These are phyloP conservation scores for Prosapia bicincta DNA, from an alignment of 2,888 invertebrate genomes.

Conservation along the genomic window DNA sequence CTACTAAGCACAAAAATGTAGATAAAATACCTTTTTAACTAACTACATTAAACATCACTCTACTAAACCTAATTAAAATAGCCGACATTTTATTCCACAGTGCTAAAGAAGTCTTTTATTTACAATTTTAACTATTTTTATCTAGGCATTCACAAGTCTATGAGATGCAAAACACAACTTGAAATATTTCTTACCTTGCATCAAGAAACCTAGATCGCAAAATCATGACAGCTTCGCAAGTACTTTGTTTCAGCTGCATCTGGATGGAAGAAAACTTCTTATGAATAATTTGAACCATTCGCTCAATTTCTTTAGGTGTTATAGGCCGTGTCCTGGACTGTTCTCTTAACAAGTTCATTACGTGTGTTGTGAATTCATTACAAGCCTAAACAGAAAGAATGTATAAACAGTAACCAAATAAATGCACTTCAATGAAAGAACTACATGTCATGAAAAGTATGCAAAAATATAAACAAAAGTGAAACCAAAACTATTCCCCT, in stretches of 20 bases:
- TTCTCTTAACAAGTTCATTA: slow-evolving; percentile 94
- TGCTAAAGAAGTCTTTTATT: too few relatives aligned
- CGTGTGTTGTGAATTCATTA: slow-evolving; percentile 99
- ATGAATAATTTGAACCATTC: slow-evolving; percentile 98
- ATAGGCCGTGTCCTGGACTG: slow-evolving; percentile 97
- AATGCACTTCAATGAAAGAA: too few relatives aligned
- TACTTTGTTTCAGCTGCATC: slow-evolving; percentile 98
- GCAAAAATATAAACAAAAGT: too few relatives aligned
- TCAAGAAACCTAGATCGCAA: slow-evolving; percentile 78
- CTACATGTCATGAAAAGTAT: too few relatives aligned
- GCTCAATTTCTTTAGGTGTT: slow-evolving; percentile 97
- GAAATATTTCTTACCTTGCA: slow-evolving; percentile 53
- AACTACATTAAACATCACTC: too few relatives aligned
- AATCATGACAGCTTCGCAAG: slow-evolving; percentile 99
- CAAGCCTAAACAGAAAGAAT: slow-evolving; percentile 73
- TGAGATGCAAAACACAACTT: too few relatives aligned
- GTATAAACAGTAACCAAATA: too few relatives aligned
- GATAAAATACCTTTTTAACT: too few relatives aligned
- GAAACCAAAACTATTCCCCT: too few relatives aligned
- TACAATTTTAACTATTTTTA: not conserved
- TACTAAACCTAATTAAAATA: too few relatives aligned
- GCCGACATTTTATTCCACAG: too few relatives aligned
- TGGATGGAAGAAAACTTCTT: slow-evolving; percentile 97
- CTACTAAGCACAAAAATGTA: too few relatives aligned
- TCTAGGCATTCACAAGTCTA: not conserved